Base-by-base conservation (phyloP, 1,140 invertebrate genomes). In the Drosophila tropicalis region DNA sequence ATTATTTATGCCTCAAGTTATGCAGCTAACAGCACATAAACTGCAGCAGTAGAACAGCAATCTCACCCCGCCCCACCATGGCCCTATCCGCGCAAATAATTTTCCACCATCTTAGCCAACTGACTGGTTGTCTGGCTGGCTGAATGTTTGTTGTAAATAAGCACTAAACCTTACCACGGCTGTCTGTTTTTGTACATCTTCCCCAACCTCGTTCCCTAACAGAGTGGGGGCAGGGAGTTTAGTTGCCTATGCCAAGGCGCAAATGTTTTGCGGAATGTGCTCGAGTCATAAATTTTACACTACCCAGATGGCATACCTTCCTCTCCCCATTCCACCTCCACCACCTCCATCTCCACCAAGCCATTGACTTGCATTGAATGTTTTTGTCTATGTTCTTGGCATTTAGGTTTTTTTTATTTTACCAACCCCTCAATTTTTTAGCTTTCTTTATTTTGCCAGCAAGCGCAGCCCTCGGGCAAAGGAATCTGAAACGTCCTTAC, bases 251-350 rank as follows among this genome's bases (percentile, higher is more conserved):
- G 66, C 69, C 65, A 58, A 86, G 76, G 82, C 84, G 80, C 72
- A 89, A 87, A 87, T 87, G 83, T 87, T 89, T 87, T 89, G 84
- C 72, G 80, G 86, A 87, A 87, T 87, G 84, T 80, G 79, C 83
- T 87, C 62, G 67, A 87, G 83, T 87, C 83, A 87, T 87, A 87
- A 87, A 87, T 87, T 87, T 89, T 84, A 89, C 73, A 86, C 76
- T 79, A 83, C 76, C 82, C 70, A 70, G 70, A 62, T 80, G 39
- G 70, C 79, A 44, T 25, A 13, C 41, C 57, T n/a, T 6, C 19
- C 56, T 34, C 5, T 6, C 56, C 34, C 58, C 65, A 44, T 68
- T 44, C 63, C 36, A 10, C 12, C 12, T 13, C 2, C 36, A 3
- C 3, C 36, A 4, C 12, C 36, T 5, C 36, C 12, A 39, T 12